These are phyloP conservation scores for Pseudonaja textilis DNA, from an alignment of 2,113 vertebrate genomes.

Conservation along the genomic window DNA sequence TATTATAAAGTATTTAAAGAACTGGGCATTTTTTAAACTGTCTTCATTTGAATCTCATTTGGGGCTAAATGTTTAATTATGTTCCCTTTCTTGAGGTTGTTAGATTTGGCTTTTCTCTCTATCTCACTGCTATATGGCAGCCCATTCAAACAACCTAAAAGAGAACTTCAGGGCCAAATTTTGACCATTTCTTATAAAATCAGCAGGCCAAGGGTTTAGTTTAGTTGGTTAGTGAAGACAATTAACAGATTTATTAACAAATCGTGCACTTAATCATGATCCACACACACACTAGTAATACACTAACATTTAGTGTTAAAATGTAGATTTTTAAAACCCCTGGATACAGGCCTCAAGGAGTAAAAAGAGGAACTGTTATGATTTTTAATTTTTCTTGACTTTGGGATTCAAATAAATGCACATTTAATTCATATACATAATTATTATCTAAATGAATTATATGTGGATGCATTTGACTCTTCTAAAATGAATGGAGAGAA, in stretches of 20 bases:
- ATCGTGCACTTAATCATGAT: neutral
- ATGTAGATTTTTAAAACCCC: neutral
- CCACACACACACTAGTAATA: neutral
- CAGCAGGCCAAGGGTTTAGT: neutral
- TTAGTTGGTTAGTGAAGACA: neutral
- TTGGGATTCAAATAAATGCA: neutral
- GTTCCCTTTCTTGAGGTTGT: conserved; percentile 19
- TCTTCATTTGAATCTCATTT: conserved; percentile 36
- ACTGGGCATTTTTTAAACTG: conserved; percentile 21
- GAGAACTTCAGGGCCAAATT: conserved; percentile 9
- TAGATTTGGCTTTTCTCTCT: conserved; percentile 27
- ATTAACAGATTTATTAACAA: neutral
- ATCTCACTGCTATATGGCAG: neutral
- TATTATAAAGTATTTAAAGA: conserved; percentile 25
- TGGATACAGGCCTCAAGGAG: neutral
- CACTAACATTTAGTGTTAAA: neutral
- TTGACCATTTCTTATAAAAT: neutral
- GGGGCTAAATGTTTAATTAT: conserved; percentile 19
- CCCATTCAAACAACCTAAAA: conserved; percentile 18
- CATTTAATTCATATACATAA: neutral
- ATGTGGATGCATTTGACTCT: neutral
- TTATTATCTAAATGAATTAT: neutral
- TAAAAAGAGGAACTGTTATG: neutral
- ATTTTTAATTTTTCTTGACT: neutral
- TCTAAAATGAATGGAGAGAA: neutral